Conservation (phyloP, 53 echinoderm and acorn worm genomes). For the Temnopleurus reevesii region DNA sequence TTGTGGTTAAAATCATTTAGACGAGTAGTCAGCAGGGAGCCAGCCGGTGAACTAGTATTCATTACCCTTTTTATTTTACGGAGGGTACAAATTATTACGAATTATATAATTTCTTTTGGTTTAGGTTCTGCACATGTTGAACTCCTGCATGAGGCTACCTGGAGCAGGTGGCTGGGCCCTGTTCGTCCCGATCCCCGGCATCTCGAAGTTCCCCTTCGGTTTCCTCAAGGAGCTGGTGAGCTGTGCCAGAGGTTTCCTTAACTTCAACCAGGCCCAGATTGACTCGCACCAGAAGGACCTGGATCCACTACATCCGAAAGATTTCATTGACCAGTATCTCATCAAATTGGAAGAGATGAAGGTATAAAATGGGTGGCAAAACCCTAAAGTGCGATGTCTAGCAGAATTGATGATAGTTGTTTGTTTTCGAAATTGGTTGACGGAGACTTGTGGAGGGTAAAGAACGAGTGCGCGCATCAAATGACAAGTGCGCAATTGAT, state of each 20-base stretch:
- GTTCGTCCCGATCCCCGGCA: neutral
- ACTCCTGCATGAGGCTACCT: neutral
- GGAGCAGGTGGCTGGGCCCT: neutral
- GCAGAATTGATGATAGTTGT: no score
- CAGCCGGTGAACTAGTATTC: neutral
- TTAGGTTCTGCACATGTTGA: neutral
- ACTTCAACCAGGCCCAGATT: neutral
- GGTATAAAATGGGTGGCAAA: no score
- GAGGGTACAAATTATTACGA: neutral
- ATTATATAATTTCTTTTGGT: neutral
- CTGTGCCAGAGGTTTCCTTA: neutral
- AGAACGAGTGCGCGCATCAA: no score
- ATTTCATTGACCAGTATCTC: constrained; percentile 13
- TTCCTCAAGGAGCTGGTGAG: neutral
- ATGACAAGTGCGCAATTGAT: no score
- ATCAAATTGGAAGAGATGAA: neutral
- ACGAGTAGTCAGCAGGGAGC: no score
- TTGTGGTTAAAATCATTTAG: no score
- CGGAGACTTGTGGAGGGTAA: no score
- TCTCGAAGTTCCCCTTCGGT: neutral
- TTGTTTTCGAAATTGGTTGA: no score
- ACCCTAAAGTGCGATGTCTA: no score
- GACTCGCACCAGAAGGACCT: neutral
- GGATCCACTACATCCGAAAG: neutral
- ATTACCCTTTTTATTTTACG: neutral